These are phyloP conservation scores for Petrosia ficiformis DNA, from an alignment of 37 sponge, comb jelly and placozoan species.

Conservation along the genomic window DNA sequence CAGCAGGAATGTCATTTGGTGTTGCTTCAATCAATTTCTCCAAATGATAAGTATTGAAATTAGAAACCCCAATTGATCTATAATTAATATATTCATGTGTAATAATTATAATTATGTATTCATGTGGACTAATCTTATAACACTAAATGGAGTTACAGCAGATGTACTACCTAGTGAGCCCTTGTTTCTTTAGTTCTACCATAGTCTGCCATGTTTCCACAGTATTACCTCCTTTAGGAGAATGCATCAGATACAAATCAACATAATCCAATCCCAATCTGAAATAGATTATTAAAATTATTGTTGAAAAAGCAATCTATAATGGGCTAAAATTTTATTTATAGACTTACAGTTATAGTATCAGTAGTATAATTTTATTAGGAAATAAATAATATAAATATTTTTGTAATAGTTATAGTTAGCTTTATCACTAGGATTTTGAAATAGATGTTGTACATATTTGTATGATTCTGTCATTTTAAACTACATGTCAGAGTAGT, in stretches of 20 bases:
- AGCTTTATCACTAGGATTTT: too few species aligned
- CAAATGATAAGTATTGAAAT: constrained; percentile 57
- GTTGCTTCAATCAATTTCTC: constrained; percentile 32
- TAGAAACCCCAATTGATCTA: constrained; percentile 68
- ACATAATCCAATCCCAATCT: constrained; percentile 74
- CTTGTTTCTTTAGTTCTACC: constrained; percentile 62
- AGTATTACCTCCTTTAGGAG: constrained; percentile 63
- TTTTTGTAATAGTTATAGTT: not conserved
- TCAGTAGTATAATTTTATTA: not conserved
- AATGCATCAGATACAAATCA: constrained; percentile 81
- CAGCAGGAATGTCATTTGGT: constrained; percentile 43
- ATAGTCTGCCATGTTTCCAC: constrained; percentile 82
- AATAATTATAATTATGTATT: too few species aligned
- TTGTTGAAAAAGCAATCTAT: not conserved
- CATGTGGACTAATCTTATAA: not conserved
- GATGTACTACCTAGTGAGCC: constrained; percentile 29
- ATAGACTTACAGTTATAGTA: not conserved
- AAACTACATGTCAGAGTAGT: too few species aligned
- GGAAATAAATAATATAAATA: not conserved
- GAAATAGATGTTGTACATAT: too few species aligned
- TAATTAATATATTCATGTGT: not conserved
- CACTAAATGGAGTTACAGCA: too few species aligned
- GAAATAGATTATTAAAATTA: not conserved
- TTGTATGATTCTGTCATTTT: too few species aligned
- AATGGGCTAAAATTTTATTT: too few species aligned